Evolutionary conservation across 1,140 invertebrate species (phyloP), one percentile per base, ranked within the genome.

Genomic region (Drosophila albomicans): DNA sequence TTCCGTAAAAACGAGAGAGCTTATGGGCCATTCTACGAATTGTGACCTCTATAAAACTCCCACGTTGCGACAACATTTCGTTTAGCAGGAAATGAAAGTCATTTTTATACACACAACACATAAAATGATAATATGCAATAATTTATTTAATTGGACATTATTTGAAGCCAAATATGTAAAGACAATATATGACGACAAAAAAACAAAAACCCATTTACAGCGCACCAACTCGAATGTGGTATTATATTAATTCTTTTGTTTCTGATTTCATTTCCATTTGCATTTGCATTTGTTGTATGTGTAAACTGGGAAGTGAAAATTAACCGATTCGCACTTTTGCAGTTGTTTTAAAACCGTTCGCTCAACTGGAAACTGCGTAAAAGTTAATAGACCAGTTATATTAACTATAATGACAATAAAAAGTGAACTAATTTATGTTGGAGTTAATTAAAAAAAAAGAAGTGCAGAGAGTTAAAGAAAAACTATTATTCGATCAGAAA

Each of bases 61-160:
- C 62, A 76, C 68, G 58, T 63, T 51, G 32, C 46, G 62, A 43
- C 61, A 66, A 70, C 6, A 67, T 62, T 73, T 28, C 16, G 48
- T 30, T 54, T 11, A 30, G 48, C 84, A 84, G 84, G 84, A 87
- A 87, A 87, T 87, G 80, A 87, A 87, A 87, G 84, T 87, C 77
- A 56, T 48, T 76, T 76, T 72, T 10, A 59, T 69, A 52, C 46
- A 66, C 59, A 32, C 38, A 15, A 25, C 35, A 25, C 48, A 49
- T n/a, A 28, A 64, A 41, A 61, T 41, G 58, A 78, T 57, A 66
- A 61, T 61, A 51, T 79, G 80, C 64, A 82, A 88, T 84, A 88
- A 82, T 87, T 87, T 87, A 88, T 88, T 87, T 80, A 88, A 88
- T 78, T 75, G 56, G 57, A 72, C 75, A 82, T 82, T 79, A 82